Conservation (phyloP, 2,113 vertebrate genomes). For the Myotis yumanensis region DNA sequence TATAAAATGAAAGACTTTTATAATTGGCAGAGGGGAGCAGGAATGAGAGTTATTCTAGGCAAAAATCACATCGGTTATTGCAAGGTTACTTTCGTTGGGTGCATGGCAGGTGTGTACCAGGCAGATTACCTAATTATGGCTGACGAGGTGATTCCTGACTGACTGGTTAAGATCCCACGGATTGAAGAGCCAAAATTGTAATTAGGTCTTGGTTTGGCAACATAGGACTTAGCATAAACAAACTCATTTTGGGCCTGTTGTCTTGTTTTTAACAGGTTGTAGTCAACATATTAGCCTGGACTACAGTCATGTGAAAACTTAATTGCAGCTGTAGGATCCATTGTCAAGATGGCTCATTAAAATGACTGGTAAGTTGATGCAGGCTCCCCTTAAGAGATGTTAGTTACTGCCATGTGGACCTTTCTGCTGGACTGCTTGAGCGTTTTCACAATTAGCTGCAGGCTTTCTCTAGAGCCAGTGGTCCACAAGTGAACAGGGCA, state of each 20-base stretch:
- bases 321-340: fast-evolving
- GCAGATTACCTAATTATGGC: neutral
- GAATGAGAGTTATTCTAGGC: neutral
- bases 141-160: neutral
- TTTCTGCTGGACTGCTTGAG: neutral
- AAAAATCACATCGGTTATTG: neutral
- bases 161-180: neutral
- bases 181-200: neutral
- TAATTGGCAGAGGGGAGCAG: neutral
- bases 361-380: neutral
- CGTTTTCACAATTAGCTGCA: neutral
- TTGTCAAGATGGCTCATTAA: neutral
- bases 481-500: neutral
- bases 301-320: neutral
- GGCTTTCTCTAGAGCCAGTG: neutral
- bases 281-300: neutral
- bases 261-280: neutral
- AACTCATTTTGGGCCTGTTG: neutral
- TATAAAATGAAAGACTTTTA: neutral
- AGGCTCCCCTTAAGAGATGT: neutral
- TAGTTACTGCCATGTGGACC: neutral
- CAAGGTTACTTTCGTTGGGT: neutral
- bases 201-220: neutral
- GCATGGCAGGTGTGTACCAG: neutral
- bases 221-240: neutral